Evolutionary conservation across 2,797 vertebrate genomes (phyloP), one percentile per base, ranked within the genome.

Genomic region (Anguilla pacifica): DNA sequence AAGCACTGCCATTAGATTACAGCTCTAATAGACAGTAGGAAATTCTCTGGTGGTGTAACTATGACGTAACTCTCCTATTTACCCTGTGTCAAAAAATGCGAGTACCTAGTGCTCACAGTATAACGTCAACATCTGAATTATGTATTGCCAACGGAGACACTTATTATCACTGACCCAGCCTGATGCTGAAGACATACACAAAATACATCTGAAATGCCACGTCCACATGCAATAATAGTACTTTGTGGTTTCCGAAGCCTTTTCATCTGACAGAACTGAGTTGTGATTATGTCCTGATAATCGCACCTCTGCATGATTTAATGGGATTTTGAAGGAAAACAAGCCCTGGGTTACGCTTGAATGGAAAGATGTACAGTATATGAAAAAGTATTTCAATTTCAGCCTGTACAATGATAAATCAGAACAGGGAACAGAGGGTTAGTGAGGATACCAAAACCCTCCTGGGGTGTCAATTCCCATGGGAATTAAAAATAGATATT

Each of bases 281-380:
- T 22, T 6, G 64, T 70, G 64, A 70, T 70, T 70, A n/a, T n/a
- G n/a, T n/a, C 64, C 64, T 70, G 64, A 70, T 70, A 70, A 70
- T n/a, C 25, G 10, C 64, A 70, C 64, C 64, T 70, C 64, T 70
- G 64, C 6, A 70, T 28, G 7, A n/a, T 70, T 70, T 70, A n/a
- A n/a, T n/a, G 25, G 6, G 28, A 7, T 70, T 64, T 64, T 22
- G 22, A 22, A 64, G 43, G 11, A 53, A 59, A 59, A 59, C 57
- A 59, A 59, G 57, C 15, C 15, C 57, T 59, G 57, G 15, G 57
- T 19, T 59, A 17, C 0, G 17, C 17, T 59, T 59, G 57, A 59
- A 28, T 25, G 19, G 64, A 70, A 70, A n/a, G 22, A 70, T 28
- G 64, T n/a, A n/a, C 64, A n/a, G 64, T n/a, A n/a, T n/a, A n/a